These are phyloP conservation scores for Yponomeuta evonymella DNA, from an alignment of 2,888 invertebrate species.

Conservation along the genomic window DNA sequence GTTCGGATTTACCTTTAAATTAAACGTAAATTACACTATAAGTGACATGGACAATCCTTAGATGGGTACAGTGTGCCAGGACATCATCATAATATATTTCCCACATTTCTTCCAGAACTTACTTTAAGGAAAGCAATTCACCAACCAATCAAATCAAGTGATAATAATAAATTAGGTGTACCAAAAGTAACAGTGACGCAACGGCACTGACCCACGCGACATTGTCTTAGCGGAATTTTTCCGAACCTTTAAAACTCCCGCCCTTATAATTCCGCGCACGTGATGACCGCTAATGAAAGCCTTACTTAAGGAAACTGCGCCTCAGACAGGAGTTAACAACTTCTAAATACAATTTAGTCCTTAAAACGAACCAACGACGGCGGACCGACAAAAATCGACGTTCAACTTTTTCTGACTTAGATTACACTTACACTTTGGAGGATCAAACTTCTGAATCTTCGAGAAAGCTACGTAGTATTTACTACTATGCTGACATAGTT, in stretches of 20 bases:
- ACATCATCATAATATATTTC: too few relatives aligned
- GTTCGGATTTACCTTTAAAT: too few relatives aligned
- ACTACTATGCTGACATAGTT: not conserved
- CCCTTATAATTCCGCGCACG: slow-evolving; percentile 64
- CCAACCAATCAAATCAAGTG: too few relatives aligned
- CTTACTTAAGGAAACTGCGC: slow-evolving; percentile 65
- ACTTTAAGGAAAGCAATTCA: too few relatives aligned
- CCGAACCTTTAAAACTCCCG: slow-evolving; percentile 43
- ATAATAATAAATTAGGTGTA: not conserved
- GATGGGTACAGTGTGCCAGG: too few relatives aligned
- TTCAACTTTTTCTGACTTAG: slow-evolving; percentile 39
- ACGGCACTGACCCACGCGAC: slow-evolving; percentile 20
- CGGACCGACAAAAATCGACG: slow-evolving; percentile 39
- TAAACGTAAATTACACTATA: too few relatives aligned
- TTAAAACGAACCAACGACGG: slow-evolving; percentile 50
- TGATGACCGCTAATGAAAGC: slow-evolving; percentile 70
- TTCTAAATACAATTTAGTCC: slow-evolving; percentile 69
- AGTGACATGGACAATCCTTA: too few relatives aligned
- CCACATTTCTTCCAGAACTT: too few relatives aligned
- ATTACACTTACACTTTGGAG: not conserved
- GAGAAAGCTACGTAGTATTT: not conserved
- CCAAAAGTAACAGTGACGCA: not conserved
- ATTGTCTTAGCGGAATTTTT: slow-evolving; percentile 50
- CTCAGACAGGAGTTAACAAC: slow-evolving; percentile 67
- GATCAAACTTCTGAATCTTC: not conserved